Base-by-base conservation (phyloP, 1,140 invertebrate species). In the Ladona fulva region DNA sequence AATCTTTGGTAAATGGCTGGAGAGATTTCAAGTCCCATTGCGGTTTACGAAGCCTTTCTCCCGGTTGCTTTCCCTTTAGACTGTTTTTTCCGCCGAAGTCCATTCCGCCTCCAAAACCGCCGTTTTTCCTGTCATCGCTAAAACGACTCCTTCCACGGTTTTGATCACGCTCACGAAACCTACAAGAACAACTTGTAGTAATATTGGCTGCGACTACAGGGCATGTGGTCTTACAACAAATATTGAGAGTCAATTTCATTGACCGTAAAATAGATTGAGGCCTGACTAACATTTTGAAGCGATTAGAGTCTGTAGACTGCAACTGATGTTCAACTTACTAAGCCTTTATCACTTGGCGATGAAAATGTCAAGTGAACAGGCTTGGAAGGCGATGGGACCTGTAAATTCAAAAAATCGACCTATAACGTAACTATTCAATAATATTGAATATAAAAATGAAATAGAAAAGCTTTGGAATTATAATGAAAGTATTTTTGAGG, bases 1-100 rank as follows among this genome's bases (percentile, higher is more conserved):
- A 95, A 86, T 97, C 93, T 86, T 98, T 98, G 78, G 92, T 89
- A 84, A 98, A 97, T 42, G 92, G 91, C 80, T 91, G 89, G 25
- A 98, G 85, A 76, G 87, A 83, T 81, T 80, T 84, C 78, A 92
- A 82, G 80, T 96, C 94, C 95, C 96, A 98, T 78, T 89, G 89
- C 10, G 95, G 95, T 83, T 94, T 95, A 5, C 92, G 88, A 66
- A 97, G 85, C 76, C 89, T 89, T 77, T 92, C 91, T 75, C 95
- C 95, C 25, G 94, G 91, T 44, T 84, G 83, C 80, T 85, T 87
- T 11, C 83, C 84, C 76, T 87, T 85, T 22, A 66, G 14, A 22
- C 14, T 66, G 52, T 66, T 66, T 22, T 22, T 66, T 66, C 52
- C 52, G 52, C 52, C 52, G 14, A 66, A 66, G 52, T 66, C 52